Conservation (phyloP, 1,140 invertebrate species). For the Pseudomyrmex cubaensis region DNA sequence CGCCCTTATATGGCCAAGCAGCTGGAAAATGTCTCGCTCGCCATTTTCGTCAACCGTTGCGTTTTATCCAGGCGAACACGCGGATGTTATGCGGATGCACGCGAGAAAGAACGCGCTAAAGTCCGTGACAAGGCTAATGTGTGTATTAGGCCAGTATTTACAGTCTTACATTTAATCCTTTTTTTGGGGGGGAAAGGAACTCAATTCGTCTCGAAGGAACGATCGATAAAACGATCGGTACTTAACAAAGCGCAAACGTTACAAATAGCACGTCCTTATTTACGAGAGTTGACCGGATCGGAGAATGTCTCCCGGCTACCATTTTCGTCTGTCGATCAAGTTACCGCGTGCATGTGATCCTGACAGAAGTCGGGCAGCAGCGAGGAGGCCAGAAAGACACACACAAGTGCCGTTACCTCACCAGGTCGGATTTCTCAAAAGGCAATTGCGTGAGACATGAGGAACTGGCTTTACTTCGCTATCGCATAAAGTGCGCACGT, state of each 20-base stretch:
- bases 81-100: conserved; percentile 42
- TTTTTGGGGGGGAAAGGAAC: neutral
- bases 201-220: neutral
- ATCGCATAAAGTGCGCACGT: conserved; percentile 66
- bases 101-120: conserved; percentile 24
- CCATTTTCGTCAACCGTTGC: conserved; percentile 73
- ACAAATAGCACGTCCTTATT: conserved; percentile 72
- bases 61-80: conserved; percentile 32
- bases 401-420: conserved; percentile 73
- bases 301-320: conserved; percentile 68
- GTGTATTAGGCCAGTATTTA: neutral
- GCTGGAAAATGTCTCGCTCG: conserved; percentile 70
- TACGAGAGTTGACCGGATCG: conserved; percentile 57
- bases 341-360: conserved; percentile 70
- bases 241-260: conserved; percentile 61
- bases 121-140: conserved; percentile 19
- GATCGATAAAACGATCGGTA: conserved; percentile 27
- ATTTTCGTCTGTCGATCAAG: conserved; percentile 62
- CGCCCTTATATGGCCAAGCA: conserved; percentile 58
- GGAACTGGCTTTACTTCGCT: conserved; percentile 76
- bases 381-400: conserved; percentile 66
- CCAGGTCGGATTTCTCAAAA: conserved; percentile 75
- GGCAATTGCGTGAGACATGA: conserved; percentile 78
- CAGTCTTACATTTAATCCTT: neutral
- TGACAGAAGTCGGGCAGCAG: conserved; percentile 73